phyloP scores from a whole-genome alignment of 2,797 vertebrate genomes.

The Thunnus albacares region DNA sequence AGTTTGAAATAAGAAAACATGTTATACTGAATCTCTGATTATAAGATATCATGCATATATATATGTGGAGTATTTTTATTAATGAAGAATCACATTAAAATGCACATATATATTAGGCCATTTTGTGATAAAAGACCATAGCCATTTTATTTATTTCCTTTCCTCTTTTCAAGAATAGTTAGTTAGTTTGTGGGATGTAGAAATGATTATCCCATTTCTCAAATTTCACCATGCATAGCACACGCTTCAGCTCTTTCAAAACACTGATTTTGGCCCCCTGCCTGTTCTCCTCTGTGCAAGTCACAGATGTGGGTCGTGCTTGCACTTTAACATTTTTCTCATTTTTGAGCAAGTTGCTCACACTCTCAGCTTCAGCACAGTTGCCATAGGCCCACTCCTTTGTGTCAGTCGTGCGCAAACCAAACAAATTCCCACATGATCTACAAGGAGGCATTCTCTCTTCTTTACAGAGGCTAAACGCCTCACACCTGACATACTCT shows the following conservation, averaged over 20 bases:
- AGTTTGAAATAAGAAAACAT: background rate
- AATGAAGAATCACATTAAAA: background rate
- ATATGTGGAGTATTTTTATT: no score
- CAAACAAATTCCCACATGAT: constrained; percentile 54
- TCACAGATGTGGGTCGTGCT: rapidly evolving
- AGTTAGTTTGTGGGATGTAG: constrained; percentile 20
- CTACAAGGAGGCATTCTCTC: rapidly evolving
- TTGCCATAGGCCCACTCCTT: background rate
- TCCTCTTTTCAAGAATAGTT: background rate
- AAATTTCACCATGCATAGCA: rapidly evolving
- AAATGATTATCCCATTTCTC: rapidly evolving
- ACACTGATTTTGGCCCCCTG: rapidly evolving
- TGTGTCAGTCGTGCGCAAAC: rapidly evolving
- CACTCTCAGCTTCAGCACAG: constrained; percentile 62
- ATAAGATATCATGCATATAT: no score
- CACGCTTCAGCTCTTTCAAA: rapidly evolving
- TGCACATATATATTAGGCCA: background rate
- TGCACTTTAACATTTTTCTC: rapidly evolving
- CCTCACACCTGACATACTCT: background rate
- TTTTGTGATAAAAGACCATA: background rate
- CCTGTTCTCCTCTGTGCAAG: rapidly evolving
- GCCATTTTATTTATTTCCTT: background rate
- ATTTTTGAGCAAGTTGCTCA: constrained; percentile 54
- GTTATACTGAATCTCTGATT: background rate
- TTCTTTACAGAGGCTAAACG: rapidly evolving